Evolutionary conservation across 2,113 vertebrate genomes (phyloP).

Genomic region (Otus sunia): DNA sequence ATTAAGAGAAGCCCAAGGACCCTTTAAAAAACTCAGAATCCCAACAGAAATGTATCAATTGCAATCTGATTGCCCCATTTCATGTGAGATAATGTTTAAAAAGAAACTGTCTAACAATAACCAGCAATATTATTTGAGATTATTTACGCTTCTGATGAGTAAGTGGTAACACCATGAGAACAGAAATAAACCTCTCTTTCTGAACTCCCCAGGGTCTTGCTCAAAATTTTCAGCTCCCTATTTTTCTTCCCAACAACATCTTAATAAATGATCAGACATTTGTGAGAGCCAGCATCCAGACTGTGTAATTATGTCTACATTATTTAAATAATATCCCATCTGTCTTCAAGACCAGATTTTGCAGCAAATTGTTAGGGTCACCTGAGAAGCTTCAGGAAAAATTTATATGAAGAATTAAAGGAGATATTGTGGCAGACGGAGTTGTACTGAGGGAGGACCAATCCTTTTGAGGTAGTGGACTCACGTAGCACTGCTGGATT

Average conservation of each 20-base stretch:
- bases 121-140: neutral
- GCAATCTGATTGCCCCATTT: neutral
- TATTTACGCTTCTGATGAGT: neutral
- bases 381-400: neutral
- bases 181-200: neutral
- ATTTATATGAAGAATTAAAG: neutral
- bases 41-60: neutral
- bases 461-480: neutral
- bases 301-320: conserved; percentile 1
- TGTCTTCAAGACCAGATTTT: conserved; percentile 2
- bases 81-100: neutral
- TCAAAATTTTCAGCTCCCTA: neutral
- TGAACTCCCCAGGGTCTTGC: neutral
- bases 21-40: neutral
- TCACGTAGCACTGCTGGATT: neutral
- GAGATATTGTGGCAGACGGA: neutral
- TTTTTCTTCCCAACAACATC: neutral
- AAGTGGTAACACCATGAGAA: neutral
- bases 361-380: neutral
- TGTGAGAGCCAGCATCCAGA: neutral
- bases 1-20: neutral
- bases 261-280: conserved; percentile 4
- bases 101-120: neutral
- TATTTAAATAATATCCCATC: conserved; percentile 33
- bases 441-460: neutral